Evolutionary conservation across 2,113 vertebrate genomes (phyloP), one percentile per base, ranked within the genome.

Genomic region (Sceloporus undulatus): DNA sequence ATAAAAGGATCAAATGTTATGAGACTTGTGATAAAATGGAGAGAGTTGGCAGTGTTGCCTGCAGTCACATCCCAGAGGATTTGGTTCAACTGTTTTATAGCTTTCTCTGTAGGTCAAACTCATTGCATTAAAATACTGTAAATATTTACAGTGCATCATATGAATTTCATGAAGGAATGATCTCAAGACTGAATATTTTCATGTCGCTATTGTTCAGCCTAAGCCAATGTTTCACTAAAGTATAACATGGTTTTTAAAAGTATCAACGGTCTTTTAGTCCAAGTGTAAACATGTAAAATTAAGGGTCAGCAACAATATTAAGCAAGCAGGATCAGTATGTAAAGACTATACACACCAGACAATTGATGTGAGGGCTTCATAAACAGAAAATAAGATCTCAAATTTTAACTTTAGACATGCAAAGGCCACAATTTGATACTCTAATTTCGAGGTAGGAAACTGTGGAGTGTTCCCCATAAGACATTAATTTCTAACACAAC

Each of bases 141-240:
- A 85, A 89, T 89, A 80, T 89, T 85, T 89, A 74, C 82, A 65
- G 56, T 80, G 38, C 77, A 80, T 65, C 38, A 80, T 74, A 89
- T 88, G 80, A 89, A 88, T 79, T 79, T 85, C 87, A 85, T 88
- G 87, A 85, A 89, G 54, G 48, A 62, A 79, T 88, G 65, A 62
- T 14, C 54, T 80, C 27, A 6, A 42, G 82, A 52, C 40, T 19
- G 76, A 68, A 85, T 65, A 48, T 42, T 70, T 76, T 59, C 73
- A 77, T 70, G 73, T 59, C 23, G 42, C 73, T 85, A 85, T 59
- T 77, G 27, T 82, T 62, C 71, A 82, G 70, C 38, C 42, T 70
- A 86, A 90, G 79, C 71, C 11, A 76, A 70, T 62, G 70, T 86
- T 86, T 86, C 54, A 56, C 34, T 78, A 29, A 79, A 75, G 25